Conservation (phyloP, 1,140 invertebrate genomes). For the Phortica variegata region DNA sequence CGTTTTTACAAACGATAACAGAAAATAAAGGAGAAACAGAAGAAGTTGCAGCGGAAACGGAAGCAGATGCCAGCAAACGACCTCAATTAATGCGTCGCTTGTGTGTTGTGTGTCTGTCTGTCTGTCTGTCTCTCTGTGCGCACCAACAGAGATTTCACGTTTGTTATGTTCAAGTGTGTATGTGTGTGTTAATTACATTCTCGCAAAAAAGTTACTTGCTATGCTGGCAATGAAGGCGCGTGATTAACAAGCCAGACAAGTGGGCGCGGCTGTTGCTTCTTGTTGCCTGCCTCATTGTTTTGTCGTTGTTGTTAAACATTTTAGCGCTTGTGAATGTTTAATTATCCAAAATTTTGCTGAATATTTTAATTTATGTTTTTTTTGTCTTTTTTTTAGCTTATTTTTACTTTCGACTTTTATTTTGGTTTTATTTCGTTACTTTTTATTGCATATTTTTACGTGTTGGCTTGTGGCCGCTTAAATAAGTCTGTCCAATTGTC, state of each 20-base stretch:
- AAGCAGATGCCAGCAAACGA: no score
- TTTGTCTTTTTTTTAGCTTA: conserved; percentile 18
- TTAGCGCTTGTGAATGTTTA: conserved; percentile 49
- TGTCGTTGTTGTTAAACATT: conserved; percentile 37
- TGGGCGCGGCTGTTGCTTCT: background rate
- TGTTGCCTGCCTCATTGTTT: conserved; percentile 1
- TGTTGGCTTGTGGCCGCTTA: no score
- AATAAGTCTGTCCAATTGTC: no score
- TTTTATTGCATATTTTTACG: conserved; percentile 25
- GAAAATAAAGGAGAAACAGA: no score
- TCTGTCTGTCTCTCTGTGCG: background rate
- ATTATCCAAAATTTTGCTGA: conserved; percentile 52
- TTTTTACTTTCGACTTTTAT: conserved; percentile 41
- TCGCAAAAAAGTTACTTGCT: conserved; percentile 26
- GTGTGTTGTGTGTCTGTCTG: conserved; percentile 5
- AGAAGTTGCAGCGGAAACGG: no score
- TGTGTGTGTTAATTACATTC: conserved; percentile 46
- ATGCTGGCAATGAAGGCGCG: background rate
- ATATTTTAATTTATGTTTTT: conserved; percentile 39
- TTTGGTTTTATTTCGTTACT: conserved; percentile 18
- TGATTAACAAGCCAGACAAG: no score
- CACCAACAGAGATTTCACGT: background rate
- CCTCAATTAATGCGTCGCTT: conserved; percentile 41
- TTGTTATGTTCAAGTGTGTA: conserved; percentile 1
- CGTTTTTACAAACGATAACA: no score